Evolutionary conservation across 35 echinoderm and acorn worm genomes (phyloP), one percentile per base, ranked within the genome.

Genomic region (Ophioderma brevispina): DNA sequence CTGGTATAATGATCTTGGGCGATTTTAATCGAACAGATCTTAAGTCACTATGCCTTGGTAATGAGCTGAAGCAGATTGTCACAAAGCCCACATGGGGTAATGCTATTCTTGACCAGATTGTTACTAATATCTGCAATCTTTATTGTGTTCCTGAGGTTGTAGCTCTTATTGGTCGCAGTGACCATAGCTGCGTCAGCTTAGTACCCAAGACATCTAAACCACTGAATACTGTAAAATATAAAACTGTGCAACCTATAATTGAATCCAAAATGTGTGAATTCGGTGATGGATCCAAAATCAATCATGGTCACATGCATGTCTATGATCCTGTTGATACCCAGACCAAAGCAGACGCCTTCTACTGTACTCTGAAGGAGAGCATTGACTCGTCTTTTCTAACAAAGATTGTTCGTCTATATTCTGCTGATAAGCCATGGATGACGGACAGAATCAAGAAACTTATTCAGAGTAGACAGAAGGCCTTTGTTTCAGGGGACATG

Each of bases 1-100:
- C 80, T 82, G 80, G 35, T 41, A 82, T 82, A 6, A 42, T 82
- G 28, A 11, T 82, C 37, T 2, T 82, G 13, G 80, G 80, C 6
- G 80, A 82, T 40, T 40, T 82, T 32, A 39, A 82, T 13, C 36
- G 28, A 3, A 39, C 36, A n/a, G 28, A 82, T 14, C 6, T 32
- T 25, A 82, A 42, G 25, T 15, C 13, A 10, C 15, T 82, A 32
- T 82, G 36, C 13, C 35, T 82, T 14, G 11, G 80, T 13, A 82
- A 82, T 41, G 11, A 82, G 13, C 11, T 82, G 15, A 82, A 82
- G 38, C 80, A 82, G 38, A 42, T 40, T 39, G 80, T 41, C 28
- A 41, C 38, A 0, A 5, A 19, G 32, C 80, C 37, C 2, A 82
- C 80, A 11, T 39, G 80, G 41, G 38, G 38, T 25, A 11, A 82